Evolutionary conservation across 2,113 vertebrate genomes (phyloP).

Genomic region (Nymphicus hollandicus): DNA sequence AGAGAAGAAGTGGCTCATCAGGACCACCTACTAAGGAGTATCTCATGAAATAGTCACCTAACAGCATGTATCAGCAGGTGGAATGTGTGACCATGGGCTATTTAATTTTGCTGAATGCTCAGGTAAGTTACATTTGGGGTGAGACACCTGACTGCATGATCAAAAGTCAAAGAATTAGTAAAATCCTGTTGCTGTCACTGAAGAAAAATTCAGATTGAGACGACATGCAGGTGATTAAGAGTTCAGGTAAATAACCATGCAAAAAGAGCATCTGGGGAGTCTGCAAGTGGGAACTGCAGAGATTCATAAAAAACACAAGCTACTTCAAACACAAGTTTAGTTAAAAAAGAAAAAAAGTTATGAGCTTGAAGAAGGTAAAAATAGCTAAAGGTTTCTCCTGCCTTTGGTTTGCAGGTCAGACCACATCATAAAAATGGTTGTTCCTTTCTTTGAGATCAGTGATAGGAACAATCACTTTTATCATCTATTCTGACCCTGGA

Average conservation of each 20-base stretch:
- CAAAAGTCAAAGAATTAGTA: not conserved
- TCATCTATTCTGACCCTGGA: not conserved
- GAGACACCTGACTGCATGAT: not conserved
- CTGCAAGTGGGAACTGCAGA: not conserved
- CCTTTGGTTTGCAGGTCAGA: not conserved
- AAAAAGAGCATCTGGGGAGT: not conserved
- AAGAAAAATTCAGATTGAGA: not conserved
- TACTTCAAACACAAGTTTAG: not conserved
- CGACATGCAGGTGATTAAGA: not conserved
- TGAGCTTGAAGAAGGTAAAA: not conserved
- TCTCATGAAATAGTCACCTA: not conserved
- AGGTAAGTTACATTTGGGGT: not conserved
- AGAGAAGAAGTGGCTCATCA: not conserved
- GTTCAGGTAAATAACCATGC: not conserved
- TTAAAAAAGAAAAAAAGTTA: not conserved
- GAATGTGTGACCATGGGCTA: not conserved
- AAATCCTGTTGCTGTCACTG: not conserved
- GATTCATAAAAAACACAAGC: not conserved
- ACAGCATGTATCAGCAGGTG: not conserved
- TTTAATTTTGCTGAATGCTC: not conserved
- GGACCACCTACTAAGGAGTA: not conserved
- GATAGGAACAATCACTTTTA: not conserved
- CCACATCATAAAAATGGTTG: rapidly evolving
- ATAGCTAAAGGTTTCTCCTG: not conserved
- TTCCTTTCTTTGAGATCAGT: not conserved